phyloP scores from a whole-genome alignment of 2,888 invertebrate species.

The Boloria selene region DNA sequence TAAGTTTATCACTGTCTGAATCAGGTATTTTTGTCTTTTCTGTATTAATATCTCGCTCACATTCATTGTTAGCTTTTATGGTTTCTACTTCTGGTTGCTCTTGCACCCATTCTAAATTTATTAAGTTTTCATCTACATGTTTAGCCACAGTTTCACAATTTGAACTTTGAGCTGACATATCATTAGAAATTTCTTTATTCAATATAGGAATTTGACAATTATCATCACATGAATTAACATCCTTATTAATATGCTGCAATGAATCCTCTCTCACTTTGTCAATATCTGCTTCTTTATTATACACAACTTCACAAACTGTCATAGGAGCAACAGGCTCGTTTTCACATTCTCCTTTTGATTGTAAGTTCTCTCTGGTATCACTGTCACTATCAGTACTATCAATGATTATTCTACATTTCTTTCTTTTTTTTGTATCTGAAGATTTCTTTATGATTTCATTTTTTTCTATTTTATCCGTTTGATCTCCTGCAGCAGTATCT shows the following conservation, averaged over 20 bases:
- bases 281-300: constrained; percentile 7
- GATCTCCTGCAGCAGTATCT: background rate
- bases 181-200: too few relatives aligned
- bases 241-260: background rate
- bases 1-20: background rate
- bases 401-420: constrained; percentile 45
- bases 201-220: too few relatives aligned
- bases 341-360: constrained; percentile 2
- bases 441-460: constrained; percentile 6
- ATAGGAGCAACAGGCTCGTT: constrained; percentile 7
- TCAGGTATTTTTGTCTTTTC: background rate
- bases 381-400: constrained; percentile 47
- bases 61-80: background rate
- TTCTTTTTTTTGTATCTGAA: constrained; percentile 31
- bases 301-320: background rate
- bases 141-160: background rate
- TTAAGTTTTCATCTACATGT: background rate
- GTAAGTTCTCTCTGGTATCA: constrained; percentile 24
- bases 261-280: background rate
- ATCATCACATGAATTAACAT: too few relatives aligned
- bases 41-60: background rate
- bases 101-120: background rate
- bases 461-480: background rate
- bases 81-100: background rate
- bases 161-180: too few relatives aligned